Conservation (phyloP, 2,888 invertebrate species). For the Hypercompe scribonia region DNA sequence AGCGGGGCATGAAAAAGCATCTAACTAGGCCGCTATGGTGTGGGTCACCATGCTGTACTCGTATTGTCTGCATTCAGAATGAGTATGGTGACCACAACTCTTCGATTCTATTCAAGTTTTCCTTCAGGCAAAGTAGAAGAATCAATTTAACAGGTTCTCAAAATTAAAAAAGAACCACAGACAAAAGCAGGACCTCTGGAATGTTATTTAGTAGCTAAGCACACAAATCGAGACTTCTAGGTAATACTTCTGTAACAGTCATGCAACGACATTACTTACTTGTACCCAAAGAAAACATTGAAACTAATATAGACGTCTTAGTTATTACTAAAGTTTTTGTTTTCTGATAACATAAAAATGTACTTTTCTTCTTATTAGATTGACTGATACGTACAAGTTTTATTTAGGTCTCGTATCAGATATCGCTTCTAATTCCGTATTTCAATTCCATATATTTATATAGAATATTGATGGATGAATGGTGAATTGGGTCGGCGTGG, state of each 20-base stretch:
- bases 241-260: not conserved
- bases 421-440: not conserved
- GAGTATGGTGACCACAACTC: too few relatives aligned
- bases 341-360: not conserved
- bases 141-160: too few relatives aligned
- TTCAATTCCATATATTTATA: not conserved
- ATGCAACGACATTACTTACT: not conserved
- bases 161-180: not conserved
- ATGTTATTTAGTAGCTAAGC: not conserved
- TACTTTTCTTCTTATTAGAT: not conserved
- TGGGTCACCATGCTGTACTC: too few relatives aligned
- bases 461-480: not conserved
- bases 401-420: not conserved
- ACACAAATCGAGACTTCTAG: not conserved
- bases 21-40: too few relatives aligned
- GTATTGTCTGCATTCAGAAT: too few relatives aligned
- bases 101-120: too few relatives aligned
- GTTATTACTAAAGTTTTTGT: not conserved
- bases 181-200: not conserved
- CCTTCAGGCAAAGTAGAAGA: too few relatives aligned
- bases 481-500: not conserved
- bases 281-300: not conserved
- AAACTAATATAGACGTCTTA: not conserved
- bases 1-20: too few relatives aligned
- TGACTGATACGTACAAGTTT: constrained; percentile 1